Conservation (phyloP, 2,113 vertebrate genomes). For the Cyphomyrus plagiostoma region DNA sequence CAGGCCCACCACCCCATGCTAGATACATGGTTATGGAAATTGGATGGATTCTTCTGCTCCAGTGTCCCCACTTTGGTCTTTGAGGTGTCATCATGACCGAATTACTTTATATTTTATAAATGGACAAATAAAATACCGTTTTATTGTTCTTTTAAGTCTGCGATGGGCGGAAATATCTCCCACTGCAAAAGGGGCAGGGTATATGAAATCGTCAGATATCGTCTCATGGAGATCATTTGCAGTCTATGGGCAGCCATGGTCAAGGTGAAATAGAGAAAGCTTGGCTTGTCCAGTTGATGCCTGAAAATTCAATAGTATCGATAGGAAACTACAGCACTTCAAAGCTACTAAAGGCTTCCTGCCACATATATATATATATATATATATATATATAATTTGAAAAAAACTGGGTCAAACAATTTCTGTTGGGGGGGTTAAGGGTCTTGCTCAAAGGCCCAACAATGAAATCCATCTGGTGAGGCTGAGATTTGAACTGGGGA, state of each 20-base stretch:
- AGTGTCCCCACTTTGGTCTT: not conserved
- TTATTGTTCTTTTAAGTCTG: not conserved
- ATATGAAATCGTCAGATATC: conserved; percentile 29
- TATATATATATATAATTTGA: too few species aligned
- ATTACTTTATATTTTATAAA: not conserved
- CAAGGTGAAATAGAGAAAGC: not conserved
- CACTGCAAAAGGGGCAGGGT: not conserved
- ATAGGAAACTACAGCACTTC: not conserved
- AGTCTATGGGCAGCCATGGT: not conserved
- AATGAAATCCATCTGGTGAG: not conserved
- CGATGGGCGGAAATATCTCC: not conserved
- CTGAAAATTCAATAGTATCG: not conserved
- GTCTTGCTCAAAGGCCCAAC: not conserved
- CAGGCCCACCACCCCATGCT: not conserved
- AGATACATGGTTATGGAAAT: not conserved
- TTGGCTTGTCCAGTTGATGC: not conserved
- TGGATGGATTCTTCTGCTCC: not conserved
- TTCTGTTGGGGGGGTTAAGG: not conserved
- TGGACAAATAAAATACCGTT: not conserved
- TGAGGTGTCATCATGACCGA: not conserved
- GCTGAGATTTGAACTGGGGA: not conserved
- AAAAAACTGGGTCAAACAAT: too few species aligned
- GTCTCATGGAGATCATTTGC: not conserved
- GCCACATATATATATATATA: not conserved
- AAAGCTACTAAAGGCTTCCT: not conserved